Evolutionary conservation across 2,797 vertebrate genomes (phyloP).

Genomic region (Ctenosaura bakeri): DNA sequence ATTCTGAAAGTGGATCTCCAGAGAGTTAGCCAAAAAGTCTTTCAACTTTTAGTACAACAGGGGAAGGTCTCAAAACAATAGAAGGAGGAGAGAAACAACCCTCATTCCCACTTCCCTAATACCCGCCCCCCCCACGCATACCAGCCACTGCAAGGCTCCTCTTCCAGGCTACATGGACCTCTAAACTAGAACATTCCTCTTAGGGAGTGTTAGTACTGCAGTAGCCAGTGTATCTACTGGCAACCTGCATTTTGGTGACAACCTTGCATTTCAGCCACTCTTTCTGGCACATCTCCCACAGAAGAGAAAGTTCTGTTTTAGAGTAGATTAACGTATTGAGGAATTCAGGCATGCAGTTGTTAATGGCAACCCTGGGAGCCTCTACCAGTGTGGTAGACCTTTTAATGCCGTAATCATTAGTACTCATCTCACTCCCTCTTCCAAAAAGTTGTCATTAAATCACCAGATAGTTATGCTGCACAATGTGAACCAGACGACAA

Average conservation of each 20-base stretch:
- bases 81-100: background rate
- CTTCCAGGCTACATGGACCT: background rate
- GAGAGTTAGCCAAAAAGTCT: background rate
- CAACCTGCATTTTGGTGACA: background rate
- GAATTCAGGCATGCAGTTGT: constrained; percentile 55
- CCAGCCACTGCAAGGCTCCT: background rate
- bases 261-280: background rate
- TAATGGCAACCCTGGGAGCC: constrained; percentile 22
- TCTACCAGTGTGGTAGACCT: background rate
- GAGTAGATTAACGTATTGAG: background rate
- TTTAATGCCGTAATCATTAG: background rate
- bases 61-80: background rate
- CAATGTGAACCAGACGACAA: constrained; percentile 40
- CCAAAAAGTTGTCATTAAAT: background rate
- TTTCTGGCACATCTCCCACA: background rate
- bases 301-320: background rate
- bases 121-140: too few relatives aligned
- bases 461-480: constrained; percentile 58
- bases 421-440: background rate
- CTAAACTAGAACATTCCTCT: background rate
- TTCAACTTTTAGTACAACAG: background rate
- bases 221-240: background rate
- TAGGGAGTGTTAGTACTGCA: background rate
- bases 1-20: background rate
- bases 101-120: too few relatives aligned